A percentile compares a stretch with the other conserved stretches of the same genome.
phyloP scores from a whole-genome alignment of 2,888 invertebrate species.

The Acutogordius australiensis region DNA sequence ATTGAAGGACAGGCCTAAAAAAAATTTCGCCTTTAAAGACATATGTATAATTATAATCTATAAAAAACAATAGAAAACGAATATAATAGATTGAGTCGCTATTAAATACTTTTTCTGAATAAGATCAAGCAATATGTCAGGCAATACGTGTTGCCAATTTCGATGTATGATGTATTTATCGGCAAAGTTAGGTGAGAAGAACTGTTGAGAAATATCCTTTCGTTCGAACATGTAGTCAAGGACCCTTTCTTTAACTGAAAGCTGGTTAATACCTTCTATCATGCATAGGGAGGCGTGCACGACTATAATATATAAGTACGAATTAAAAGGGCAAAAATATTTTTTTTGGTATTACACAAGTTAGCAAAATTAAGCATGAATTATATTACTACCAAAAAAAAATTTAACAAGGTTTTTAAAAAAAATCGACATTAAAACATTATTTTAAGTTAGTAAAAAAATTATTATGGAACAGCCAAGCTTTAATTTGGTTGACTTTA shows the following conservation, averaged over 20 bases:
- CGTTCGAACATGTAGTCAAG: not conserved
- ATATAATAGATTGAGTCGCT: no score
- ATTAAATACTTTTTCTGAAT: conserved; percentile 6
- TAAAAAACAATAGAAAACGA: no score
- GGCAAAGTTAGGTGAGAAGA: not conserved
- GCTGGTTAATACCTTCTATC: not conserved
- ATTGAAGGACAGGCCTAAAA: no score
- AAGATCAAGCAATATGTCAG: not conserved
- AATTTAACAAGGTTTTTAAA: no score
- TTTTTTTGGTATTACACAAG: not conserved
- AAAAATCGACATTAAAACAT: no score
- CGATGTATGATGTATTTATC: not conserved
- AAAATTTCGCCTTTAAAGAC: no score
- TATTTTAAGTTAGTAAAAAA: no score
- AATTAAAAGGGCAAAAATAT: not conserved
- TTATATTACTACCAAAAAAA: no score
- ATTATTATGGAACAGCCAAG: no score
- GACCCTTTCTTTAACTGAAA: not conserved
- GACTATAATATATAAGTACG: not conserved
- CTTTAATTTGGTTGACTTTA: no score
- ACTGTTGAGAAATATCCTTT: not conserved
- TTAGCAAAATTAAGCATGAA: no score
- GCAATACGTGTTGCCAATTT: not conserved
- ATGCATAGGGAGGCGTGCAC: not conserved
- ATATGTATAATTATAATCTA: no score